Base-by-base conservation (phyloP, 2,113 vertebrate species). In the Lamprologus speciosus region DNA sequence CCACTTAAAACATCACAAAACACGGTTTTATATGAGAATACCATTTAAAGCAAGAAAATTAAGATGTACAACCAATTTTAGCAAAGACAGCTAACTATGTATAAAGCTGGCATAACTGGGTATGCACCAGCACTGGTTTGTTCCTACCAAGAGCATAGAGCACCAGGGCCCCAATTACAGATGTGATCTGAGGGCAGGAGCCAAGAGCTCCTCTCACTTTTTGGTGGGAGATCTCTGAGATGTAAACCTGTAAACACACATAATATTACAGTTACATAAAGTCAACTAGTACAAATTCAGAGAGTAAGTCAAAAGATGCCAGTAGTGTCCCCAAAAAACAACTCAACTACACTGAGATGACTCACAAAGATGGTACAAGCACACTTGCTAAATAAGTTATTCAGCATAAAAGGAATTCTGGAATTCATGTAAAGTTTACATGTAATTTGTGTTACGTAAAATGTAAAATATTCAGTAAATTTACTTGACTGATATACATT, bases 221-320 rank as follows among this genome's bases (percentile, higher is more conserved):
- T 0, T 97, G 96, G 81, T 97, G 97, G 17, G 98, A 98, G 58
- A 99, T 97, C 95, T 99, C 98, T 0, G 99, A 99, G 87, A 99
- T 97, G 81, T 99, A 99, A 17, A 99, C 97, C 99, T 99, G 96
- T 2, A 84, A 81, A 68, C 37, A 87, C 85, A 84, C 68, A 81
- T 35, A 50, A 83, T 5, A 81, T 40, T 17, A 55, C 19, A 82
- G n/a, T 40, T 73, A 9, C 60, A 37, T 37, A 13, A 65, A 65
- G 60, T 65, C 60, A 65, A 37, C 60, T 37, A 65, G 21, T 45
- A 73, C 13, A 40, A 17, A 73, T 26, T 73, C 40, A 73, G 8
- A 5, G 68, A 73, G 8, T 16, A 45, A 45, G 68, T 45, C 68
- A 17, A 45, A 45, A 70, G 12, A 70, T 42, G 37, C n/a, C 37